A percentile compares a stretch with the other conserved stretches of the same genome.
Evolutionary conservation across 2,888 invertebrate genomes (phyloP).

Genomic region (Drosophila emarginata): DNA sequence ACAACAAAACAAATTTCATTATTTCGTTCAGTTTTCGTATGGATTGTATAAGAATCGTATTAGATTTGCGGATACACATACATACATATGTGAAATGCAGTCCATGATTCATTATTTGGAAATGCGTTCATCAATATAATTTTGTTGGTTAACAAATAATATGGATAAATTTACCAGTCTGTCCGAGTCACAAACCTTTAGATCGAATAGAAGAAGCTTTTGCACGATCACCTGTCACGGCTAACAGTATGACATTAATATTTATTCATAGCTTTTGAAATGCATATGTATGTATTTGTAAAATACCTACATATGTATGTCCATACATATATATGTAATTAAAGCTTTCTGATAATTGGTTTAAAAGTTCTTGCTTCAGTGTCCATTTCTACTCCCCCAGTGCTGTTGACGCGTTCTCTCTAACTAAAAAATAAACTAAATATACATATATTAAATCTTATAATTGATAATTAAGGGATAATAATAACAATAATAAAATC

Average conservation of each 20-base stretch:
- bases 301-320: neutral
- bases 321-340: neutral
- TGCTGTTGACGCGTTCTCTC: slow-evolving; percentile 1
- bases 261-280: slow-evolving; percentile 5
- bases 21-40: too few species aligned
- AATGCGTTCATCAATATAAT: too few species aligned
- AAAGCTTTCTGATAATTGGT: slow-evolving; percentile 11
- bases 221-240: slow-evolving; percentile 11
- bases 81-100: too few species aligned
- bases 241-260: neutral
- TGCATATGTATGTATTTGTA: too few species aligned
- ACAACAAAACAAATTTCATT: too few species aligned
- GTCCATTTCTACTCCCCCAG: slow-evolving; percentile 2
- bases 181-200: slow-evolving; percentile 1
- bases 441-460: neutral
- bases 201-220: neutral
- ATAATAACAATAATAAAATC: neutral
- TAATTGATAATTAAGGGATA: neutral
- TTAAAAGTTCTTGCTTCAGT: slow-evolving; percentile 2
- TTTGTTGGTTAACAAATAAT: neutral
- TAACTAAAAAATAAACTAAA: neutral
- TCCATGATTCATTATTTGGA: too few species aligned
- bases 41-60: too few species aligned
- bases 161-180: neutral
- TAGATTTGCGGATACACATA: too few species aligned